Evolutionary conservation across 2,888 invertebrate species (phyloP).

Genomic region (Mechanitis mazaeus): DNA sequence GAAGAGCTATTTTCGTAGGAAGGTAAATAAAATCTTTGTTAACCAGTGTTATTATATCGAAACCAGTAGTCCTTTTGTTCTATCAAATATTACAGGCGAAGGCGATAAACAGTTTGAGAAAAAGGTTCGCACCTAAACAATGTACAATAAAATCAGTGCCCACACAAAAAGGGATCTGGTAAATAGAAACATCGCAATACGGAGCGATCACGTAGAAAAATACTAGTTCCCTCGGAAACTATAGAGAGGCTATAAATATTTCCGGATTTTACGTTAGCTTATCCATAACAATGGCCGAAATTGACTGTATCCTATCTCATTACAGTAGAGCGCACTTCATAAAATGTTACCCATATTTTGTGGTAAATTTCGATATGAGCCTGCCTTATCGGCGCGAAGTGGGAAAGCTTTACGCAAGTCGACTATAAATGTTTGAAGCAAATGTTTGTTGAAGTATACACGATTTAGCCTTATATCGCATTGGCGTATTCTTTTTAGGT

Average conservation of each 20-base stretch:
- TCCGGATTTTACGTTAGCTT: slow-evolving; percentile 41
- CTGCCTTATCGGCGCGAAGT: slow-evolving; percentile 34
- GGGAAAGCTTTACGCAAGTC: slow-evolving; percentile 29
- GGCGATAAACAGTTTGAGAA: slow-evolving; percentile 7
- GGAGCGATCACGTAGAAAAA: slow-evolving; percentile 32
- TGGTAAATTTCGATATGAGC: slow-evolving; percentile 32
- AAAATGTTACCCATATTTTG: slow-evolving; percentile 41
- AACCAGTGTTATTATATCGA: slow-evolving; percentile 6
- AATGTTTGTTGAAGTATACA: slow-evolving; percentile 20
- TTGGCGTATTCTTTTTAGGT: background rate
- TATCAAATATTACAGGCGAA: slow-evolving; percentile 1
- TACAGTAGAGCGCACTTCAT: slow-evolving; percentile 42
- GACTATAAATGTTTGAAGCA: slow-evolving; percentile 27
- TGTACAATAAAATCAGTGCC: slow-evolving; percentile 20
- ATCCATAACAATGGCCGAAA: slow-evolving; percentile 43
- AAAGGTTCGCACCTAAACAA: slow-evolving; percentile 9
- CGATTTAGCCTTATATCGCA: slow-evolving; percentile 9
- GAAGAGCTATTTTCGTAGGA: background rate
- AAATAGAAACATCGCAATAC: slow-evolving; percentile 29
- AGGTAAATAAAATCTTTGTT: slow-evolving; percentile 1
- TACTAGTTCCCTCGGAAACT: slow-evolving; percentile 31
- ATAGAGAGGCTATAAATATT: slow-evolving; percentile 37
- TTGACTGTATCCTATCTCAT: slow-evolving; percentile 42
- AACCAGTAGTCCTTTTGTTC: slow-evolving; percentile 5
- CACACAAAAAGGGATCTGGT: slow-evolving; percentile 20